Percentiles rank a stretch among this genome's conserved stretches.
These are phyloP conservation scores for Notoglanidium macrostoma DNA, from an alignment of 2,797 vertebrate genomes.

Conservation along the genomic window DNA sequence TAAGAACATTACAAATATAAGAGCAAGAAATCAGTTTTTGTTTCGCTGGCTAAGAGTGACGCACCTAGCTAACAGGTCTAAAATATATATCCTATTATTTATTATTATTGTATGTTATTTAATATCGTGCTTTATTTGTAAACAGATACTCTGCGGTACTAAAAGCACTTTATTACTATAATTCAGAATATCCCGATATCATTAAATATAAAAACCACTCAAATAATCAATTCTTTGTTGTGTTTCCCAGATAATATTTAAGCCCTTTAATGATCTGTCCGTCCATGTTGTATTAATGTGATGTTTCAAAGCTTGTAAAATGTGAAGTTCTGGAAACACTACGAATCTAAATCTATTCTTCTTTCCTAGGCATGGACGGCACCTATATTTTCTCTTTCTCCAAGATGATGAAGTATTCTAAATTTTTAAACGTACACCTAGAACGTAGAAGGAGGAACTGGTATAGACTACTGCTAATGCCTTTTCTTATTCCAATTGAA, in stretches of 20 bases:
- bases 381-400: neutral
- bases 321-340: neutral
- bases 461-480: constrained; percentile 8
- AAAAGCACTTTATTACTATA: neutral
- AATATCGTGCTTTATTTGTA: neutral
- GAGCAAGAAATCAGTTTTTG: neutral
- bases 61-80: neutral
- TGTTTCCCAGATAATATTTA: neutral
- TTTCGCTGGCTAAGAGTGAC: neutral
- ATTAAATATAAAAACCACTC: neutral
- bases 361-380: constrained; percentile 9
- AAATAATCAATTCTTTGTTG: neutral
- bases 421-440: neutral
- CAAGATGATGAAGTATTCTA: constrained; percentile 7
- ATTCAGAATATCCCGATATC: neutral
- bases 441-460: constrained; percentile 4
- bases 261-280: too few species aligned
- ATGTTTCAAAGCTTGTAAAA: neutral
- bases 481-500: constrained; percentile 7
- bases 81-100: neutral
- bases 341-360: neutral
- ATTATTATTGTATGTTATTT: neutral
- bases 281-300: neutral
- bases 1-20: neutral
- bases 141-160: neutral